These are phyloP conservation scores for Mormyrus lacerda DNA, from an alignment of 2,113 vertebrate species.

Conservation along the genomic window DNA sequence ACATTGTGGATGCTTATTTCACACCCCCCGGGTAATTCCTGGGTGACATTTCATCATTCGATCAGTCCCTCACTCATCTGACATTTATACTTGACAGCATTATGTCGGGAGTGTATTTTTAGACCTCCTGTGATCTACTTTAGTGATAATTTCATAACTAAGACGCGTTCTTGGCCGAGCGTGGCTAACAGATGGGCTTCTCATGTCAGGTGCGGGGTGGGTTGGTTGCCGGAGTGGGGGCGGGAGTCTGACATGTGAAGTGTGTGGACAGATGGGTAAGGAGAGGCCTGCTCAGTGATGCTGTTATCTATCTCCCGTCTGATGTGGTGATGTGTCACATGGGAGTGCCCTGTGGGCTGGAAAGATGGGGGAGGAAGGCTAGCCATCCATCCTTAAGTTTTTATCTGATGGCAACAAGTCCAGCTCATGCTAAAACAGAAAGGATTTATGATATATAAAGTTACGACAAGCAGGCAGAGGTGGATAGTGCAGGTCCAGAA, in stretches of 20 bases:
- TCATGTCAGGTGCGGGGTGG: constrained; percentile 10
- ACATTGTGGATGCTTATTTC: not conserved
- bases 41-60: not conserved
- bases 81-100: not conserved
- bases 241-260: not conserved
- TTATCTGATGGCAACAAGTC: not conserved
- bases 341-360: not conserved
- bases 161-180: constrained; percentile 3
- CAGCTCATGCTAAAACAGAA: not conserved
- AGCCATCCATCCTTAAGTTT: not conserved
- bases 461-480: not conserved
- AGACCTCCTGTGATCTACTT: constrained; percentile 11
- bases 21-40: not conserved
- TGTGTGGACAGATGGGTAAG: constrained; percentile 13
- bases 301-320: not conserved
- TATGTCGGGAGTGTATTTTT: constrained; percentile 6
- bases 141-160: constrained; percentile 2
- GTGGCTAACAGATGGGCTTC: constrained; percentile 12
- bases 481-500: not conserved
- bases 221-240: not conserved
- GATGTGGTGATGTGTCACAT: not conserved
- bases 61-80: not conserved
- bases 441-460: not conserved
- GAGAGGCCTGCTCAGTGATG: not conserved
- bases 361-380: not conserved